Base-by-base conservation (phyloP, 2,113 vertebrate genomes). In the Verasper variegatus region DNA sequence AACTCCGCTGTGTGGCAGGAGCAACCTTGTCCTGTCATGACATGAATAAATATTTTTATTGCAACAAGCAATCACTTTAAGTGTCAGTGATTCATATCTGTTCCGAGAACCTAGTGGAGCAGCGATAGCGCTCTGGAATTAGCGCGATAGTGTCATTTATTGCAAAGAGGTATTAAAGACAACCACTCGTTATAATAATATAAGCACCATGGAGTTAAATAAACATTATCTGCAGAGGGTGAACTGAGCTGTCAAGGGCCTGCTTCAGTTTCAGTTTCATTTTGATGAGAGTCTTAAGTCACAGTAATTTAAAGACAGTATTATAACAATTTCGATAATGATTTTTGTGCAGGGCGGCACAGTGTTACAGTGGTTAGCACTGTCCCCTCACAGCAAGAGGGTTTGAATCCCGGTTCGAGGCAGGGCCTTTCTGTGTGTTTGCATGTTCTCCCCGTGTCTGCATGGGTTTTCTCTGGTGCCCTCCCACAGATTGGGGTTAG, bases 41-140 rank as follows among this genome's bases (percentile, higher is more conserved):
- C 90, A 76, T 51, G 84, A 88, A 23, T 76, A 35, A 59, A 76
- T 42, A 55, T 59, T 73, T 58, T 78, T 83, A 76, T 83, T 78
- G 71, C 47, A 72, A 56, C 55, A 18, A 57, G 64, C 59, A 74
- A 60, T 78, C 59, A 23, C 18, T 76, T 71, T 5, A 81, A 85
- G 75, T 77, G 87, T 79, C 61, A 45, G 52, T 80, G 78, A 82
- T 51, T 83, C 76, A 84, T 62, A 37, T 71, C 24, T 45, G 42
- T 66, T 86, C 21, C 3, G n/a, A 11, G 40, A 60, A 47, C 45
- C 2, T 13, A 24, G 23, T 62, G 21, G 45, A 71, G 52, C 11
- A 3, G 21, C 59, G 68, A 42, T 71, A 47, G 18, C 1, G 0
- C 31, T 42, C 0, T 13, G 40, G 52, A 68, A 57, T 59, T 51